Base-by-base conservation (phyloP, 2,113 vertebrate species). In the Emberiza fucata region DNA sequence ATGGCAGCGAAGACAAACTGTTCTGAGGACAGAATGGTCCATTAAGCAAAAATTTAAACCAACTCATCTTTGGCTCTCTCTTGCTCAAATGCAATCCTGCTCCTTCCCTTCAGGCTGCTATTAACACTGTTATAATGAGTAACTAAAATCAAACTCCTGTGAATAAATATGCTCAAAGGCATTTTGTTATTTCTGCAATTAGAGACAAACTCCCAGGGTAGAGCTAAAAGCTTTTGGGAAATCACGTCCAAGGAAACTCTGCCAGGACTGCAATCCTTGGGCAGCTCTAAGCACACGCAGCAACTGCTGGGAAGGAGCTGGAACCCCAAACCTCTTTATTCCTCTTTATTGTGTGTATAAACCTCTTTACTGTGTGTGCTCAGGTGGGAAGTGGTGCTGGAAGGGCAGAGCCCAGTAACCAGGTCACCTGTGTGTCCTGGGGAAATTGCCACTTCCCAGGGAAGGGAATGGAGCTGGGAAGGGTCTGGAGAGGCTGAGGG, bases 111-210 rank as follows among this genome's bases (percentile, higher is more conserved):
- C 64, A 8, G 86, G 95, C 72, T 44, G 81, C 37, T 80, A 94
- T 96, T 95, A 93, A 90, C 92, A 92, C 88, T 83, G 81, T 33
- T 50, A 54, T 90, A 92, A 92, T 76, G 79, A 96, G 95, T 70
- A 93, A 94, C 92, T 90, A 70, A 90, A 93, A 94, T 77, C 81
- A 93, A 93, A 92, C 90, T 86, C 92, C 27, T 81, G 92, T 54
- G 86, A 77, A 93, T 88, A 92, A 92, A 94, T 35, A 90, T 0
- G 47, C 94, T 93, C 22, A 21, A 23, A 72, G 88, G 95, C 82
- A 63, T 77, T 88, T 72, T 33, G 79, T 65, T 92, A 50, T 70
- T 95, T 63, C 92, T 92, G 92, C 95, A 88, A 92, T 94, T 92
- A 95, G 50, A 88, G 71, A 91, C 80, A 77, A 81, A 90, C 59